Evolutionary conservation across 2,113 vertebrate species (phyloP).

Genomic region (Dipodomys stephensi): DNA sequence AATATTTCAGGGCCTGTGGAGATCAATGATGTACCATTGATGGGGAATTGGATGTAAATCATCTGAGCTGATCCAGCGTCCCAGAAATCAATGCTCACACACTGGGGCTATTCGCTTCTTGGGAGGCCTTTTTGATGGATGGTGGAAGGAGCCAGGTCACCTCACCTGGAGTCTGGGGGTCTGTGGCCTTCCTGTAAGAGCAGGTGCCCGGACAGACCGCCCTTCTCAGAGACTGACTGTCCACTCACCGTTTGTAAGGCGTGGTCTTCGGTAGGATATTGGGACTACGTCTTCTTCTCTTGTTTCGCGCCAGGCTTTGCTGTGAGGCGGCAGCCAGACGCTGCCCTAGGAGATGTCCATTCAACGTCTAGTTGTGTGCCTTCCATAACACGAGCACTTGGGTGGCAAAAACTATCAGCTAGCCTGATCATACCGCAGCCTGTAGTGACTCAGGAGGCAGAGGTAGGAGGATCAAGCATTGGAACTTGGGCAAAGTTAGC

Average conservation of each 20-base stretch:
- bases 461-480: too few relatives aligned
- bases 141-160: conserved; percentile 59
- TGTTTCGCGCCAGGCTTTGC: background rate
- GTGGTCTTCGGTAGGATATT: rapidly evolving
- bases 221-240: background rate
- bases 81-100: conserved; percentile 98
- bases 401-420: too few relatives aligned
- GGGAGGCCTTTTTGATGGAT: conserved; percentile 88
- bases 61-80: conserved; percentile 84
- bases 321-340: background rate
- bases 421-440: too few relatives aligned
- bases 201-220: background rate
- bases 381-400: background rate
- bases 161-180: conserved; percentile 79
- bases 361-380: background rate
- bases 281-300: background rate
- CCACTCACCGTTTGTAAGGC: background rate
- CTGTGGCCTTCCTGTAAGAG: conserved; percentile 46
- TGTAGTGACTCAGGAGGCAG: too few relatives aligned
- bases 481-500: too few relatives aligned
- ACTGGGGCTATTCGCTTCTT: conserved; percentile 94
- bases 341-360: rapidly evolving
- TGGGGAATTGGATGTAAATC: conserved; percentile 94
- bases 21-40: conserved; percentile 93
- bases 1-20: conserved; percentile 89